Conservation (phyloP, 2,888 invertebrate genomes). For the Petrophora chlorosata region DNA sequence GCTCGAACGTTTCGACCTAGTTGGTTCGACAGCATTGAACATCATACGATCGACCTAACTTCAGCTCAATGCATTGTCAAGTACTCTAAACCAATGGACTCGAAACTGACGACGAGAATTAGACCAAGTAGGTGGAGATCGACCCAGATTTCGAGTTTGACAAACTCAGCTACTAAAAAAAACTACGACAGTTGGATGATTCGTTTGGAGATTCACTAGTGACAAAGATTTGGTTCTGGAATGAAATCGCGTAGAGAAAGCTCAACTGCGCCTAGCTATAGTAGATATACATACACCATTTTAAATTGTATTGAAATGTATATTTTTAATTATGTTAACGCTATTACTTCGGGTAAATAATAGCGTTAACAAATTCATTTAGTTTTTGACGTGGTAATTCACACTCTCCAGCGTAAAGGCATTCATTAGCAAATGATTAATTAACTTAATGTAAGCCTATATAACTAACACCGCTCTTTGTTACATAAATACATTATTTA, state of each 20-base stretch:
- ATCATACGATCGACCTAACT: too few relatives aligned
- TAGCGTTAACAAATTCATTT: conserved; percentile 20
- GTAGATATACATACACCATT: too few relatives aligned
- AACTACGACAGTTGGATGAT: too few relatives aligned
- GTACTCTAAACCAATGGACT: conserved; percentile 29
- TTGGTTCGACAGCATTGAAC: conserved; percentile 19
- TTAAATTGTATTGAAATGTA: too few relatives aligned
- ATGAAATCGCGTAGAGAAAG: too few relatives aligned
- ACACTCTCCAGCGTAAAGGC: conserved; percentile 50
- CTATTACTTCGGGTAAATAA: too few relatives aligned
- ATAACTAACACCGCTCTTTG: conserved; percentile 1
- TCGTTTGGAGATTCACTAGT: too few relatives aligned
- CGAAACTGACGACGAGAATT: conserved; percentile 25
- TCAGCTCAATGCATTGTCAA: conserved; percentile 14
- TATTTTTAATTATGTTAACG: too few relatives aligned
- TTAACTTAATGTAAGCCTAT: conserved; percentile 24
- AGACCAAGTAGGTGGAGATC: conserved; percentile 33
- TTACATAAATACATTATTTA: background rate
- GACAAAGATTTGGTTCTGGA: too few relatives aligned
- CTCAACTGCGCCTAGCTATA: too few relatives aligned
- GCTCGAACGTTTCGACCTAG: conserved; percentile 31
- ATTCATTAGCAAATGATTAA: conserved; percentile 52
- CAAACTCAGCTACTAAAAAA: conserved; percentile 17
- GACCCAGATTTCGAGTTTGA: conserved; percentile 29
- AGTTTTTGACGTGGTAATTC: conserved; percentile 46